phyloP scores from a whole-genome alignment of 2,113 vertebrate genomes.

The Tachysurus vachellii region DNA sequence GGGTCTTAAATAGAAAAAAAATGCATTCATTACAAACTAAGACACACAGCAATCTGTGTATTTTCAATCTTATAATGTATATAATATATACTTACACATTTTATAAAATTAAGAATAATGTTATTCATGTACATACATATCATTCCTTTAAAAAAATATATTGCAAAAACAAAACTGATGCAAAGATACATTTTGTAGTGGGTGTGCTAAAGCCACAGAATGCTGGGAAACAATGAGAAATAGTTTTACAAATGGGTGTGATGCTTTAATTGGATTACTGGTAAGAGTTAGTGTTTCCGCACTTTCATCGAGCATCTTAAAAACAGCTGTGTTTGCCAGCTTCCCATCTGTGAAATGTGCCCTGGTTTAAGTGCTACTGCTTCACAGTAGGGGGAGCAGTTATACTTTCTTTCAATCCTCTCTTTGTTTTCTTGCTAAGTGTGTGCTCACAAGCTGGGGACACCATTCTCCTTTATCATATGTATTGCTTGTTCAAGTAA shows the following conservation, averaged over 20 bases:
- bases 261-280: constrained; percentile 49
- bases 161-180: background rate
- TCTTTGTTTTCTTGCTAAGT: constrained; percentile 54
- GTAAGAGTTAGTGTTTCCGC: constrained; percentile 51
- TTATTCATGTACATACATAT: no score
- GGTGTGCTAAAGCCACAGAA: constrained; percentile 24
- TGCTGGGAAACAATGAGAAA: constrained; percentile 36
- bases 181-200: constrained; percentile 29
- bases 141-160: no score
- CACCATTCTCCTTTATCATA: background rate
- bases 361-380: constrained; percentile 62
- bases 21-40: no score
- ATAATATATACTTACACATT: no score
- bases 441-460: background rate
- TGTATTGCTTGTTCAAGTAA: background rate
- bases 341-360: constrained; percentile 51
- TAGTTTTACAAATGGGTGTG: constrained; percentile 40
- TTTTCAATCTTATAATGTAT: no score
- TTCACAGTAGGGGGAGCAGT: constrained; percentile 81
- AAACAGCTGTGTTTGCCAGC: constrained; percentile 67
- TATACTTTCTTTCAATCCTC: constrained; percentile 70
- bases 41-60: no score
- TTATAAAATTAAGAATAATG: no score
- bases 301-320: constrained; percentile 60
- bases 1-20: no score